A percentile compares a stretch with the other conserved stretches of the same genome.
Conservation (phyloP, 2,113 vertebrate species). For the Platycercus adscitus region DNA sequence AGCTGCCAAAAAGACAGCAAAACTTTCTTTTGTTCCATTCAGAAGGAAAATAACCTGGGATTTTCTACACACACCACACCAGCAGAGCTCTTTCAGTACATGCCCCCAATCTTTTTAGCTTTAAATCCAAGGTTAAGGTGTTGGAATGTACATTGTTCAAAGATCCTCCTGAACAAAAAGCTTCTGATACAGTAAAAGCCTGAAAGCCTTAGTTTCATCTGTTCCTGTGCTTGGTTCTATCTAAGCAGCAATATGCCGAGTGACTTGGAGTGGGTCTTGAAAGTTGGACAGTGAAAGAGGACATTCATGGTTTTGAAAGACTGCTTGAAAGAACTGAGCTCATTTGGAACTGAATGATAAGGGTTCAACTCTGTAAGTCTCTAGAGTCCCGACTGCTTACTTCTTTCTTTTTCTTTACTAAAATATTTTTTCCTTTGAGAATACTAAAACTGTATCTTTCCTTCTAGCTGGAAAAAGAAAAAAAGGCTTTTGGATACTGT, state of each 20-base stretch:
- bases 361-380: background rate
- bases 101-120: background rate
- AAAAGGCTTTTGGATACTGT: background rate
- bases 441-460: background rate
- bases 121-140: constrained; percentile 47
- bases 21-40: constrained; percentile 43
- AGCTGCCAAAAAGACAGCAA: constrained; percentile 29
- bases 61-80: background rate
- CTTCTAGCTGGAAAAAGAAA: background rate
- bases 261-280: constrained; percentile 10
- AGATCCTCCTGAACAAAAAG: constrained; percentile 20
- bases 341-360: background rate
- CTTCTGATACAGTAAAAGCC: background rate
- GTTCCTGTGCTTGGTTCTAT: background rate
- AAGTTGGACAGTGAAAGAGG: background rate
- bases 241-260: background rate
- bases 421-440: background rate
- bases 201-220: constrained; percentile 6
- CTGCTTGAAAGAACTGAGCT: background rate
- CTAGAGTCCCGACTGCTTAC: background rate
- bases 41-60: constrained; percentile 22
- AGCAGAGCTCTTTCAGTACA: background rate
- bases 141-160: background rate
- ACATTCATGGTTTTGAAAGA: background rate
- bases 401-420: background rate